A percentile compares a stretch with the other conserved stretches of the same genome.
These are phyloP conservation scores for Poecilia wingei DNA, from an alignment of 2,797 vertebrate genomes.

Conservation along the genomic window DNA sequence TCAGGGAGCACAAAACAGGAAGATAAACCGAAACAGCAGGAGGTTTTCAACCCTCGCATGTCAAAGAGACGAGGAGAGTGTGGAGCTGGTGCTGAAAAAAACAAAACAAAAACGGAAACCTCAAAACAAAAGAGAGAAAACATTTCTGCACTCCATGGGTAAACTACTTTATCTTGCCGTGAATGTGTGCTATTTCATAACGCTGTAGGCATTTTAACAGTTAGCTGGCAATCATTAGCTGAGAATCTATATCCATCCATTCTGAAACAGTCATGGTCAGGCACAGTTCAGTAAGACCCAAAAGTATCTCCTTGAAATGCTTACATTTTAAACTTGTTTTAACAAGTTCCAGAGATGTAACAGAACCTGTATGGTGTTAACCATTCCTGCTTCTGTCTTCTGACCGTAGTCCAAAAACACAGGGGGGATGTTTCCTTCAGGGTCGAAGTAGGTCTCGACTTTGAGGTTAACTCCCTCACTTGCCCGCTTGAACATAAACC, in stretches of 20 bases:
- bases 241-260: background rate
- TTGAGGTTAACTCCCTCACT: too few species aligned
- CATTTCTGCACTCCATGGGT: background rate
- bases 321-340: background rate
- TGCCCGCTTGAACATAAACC: too few species aligned
- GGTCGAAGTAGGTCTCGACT: too few species aligned
- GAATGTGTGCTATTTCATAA: background rate
- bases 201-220: background rate
- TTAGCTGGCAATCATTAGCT: background rate
- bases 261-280: background rate
- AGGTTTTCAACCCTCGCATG: constrained; percentile 1
- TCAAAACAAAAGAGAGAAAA: background rate
- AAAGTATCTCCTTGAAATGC: background rate
- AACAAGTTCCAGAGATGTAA: background rate
- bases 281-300: background rate
- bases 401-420: too few species aligned
- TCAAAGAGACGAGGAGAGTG: background rate
- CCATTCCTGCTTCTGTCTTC: too few species aligned
- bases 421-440: too few species aligned
- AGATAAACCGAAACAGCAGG: background rate
- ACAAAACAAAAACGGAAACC: background rate
- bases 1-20: background rate
- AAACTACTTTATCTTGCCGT: background rate
- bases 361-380: background rate
- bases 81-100: background rate